phyloP scores from a whole-genome alignment of 2,797 vertebrate species.

The Bucorvus abyssinicus region DNA sequence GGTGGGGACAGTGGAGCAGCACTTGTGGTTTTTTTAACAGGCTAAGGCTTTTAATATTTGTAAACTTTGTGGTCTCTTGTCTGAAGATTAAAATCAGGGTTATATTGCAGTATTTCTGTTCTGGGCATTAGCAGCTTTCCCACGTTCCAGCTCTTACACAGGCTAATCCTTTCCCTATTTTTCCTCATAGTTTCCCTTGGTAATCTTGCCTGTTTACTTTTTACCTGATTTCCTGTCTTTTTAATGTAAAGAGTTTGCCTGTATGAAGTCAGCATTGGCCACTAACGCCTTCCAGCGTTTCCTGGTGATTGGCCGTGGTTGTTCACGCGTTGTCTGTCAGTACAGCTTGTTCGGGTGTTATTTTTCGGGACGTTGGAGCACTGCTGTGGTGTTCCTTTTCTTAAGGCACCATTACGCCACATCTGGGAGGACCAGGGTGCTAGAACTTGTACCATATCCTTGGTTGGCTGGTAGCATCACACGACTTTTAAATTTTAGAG shows the following conservation, averaged over 20 bases:
- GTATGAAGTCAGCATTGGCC: fast-evolving
- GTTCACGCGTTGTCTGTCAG: fast-evolving
- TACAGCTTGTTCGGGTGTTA: fast-evolving
- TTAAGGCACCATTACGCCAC: neutral
- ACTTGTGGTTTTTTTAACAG: neutral
- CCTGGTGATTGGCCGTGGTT: neutral
- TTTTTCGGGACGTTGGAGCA: neutral
- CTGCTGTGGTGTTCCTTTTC: neutral
- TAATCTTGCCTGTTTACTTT: neutral
- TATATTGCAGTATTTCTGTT: neutral
- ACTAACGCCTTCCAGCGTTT: neutral
- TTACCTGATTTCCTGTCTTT: neutral
- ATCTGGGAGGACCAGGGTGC: neutral
- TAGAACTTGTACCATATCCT: neutral
- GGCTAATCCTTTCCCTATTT: neutral
- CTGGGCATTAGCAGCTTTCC: neutral
- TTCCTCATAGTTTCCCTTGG: neutral
- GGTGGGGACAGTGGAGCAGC: fast-evolving
- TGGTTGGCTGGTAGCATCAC: neutral
- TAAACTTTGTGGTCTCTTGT: neutral
- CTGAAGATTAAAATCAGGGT: neutral
- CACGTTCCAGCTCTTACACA: neutral
- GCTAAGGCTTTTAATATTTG: neutral
- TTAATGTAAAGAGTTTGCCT: neutral
- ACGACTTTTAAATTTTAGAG: fast-evolving